Conservation (phyloP, 1,140 invertebrate species). For the Microplitis demolitor region DNA sequence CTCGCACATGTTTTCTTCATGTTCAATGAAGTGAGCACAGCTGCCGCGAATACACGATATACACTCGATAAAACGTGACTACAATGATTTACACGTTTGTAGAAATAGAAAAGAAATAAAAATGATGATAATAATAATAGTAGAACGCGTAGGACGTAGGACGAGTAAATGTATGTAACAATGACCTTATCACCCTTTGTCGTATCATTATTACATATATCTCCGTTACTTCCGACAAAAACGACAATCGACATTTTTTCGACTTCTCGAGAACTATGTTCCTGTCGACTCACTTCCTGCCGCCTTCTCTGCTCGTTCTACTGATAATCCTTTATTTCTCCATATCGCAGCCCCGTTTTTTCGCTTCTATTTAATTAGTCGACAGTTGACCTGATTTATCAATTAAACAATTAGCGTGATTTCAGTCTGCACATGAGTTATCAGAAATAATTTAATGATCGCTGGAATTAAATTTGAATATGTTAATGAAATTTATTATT, state of each 20-base stretch:
- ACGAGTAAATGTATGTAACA: not conserved
- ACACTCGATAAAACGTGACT: constrained; percentile 26
- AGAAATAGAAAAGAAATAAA: too few species aligned
- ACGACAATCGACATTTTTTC: too few species aligned
- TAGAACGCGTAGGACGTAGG: not conserved
- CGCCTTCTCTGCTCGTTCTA: too few species aligned
- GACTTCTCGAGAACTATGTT: too few species aligned
- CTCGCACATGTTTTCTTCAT: not conserved
- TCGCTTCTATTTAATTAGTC: too few species aligned
- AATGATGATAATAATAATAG: too few species aligned
- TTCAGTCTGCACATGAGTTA: too few species aligned
- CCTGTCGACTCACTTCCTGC: too few species aligned
- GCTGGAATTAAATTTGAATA: not conserved
- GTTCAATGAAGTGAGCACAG: constrained; percentile 17
- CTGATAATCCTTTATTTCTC: too few species aligned
- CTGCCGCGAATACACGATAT: constrained; percentile 2
- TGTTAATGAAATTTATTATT: not conserved
- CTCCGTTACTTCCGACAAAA: not conserved
- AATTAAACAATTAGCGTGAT: too few species aligned
- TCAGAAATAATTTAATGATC: too few species aligned
- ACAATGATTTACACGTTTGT: constrained; percentile 18
- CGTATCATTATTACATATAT: not conserved
- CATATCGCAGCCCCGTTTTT: too few species aligned
- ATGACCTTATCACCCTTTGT: constrained; percentile 19
- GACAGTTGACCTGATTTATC: not conserved